Base-by-base conservation (phyloP, 2,113 vertebrate species). In the Maccullochella peelii region DNA sequence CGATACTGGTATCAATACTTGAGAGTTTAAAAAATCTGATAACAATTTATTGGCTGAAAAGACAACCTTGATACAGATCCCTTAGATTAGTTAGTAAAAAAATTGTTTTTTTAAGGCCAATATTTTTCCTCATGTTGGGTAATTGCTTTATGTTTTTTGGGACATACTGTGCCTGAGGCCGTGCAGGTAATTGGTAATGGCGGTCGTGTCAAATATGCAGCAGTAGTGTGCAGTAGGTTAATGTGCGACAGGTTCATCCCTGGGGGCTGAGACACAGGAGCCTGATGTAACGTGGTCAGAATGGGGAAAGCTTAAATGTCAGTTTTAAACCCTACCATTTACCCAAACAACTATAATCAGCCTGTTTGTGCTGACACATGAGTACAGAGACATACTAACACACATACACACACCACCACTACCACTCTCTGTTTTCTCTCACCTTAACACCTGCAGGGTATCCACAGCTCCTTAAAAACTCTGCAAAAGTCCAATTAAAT, bases 321-420 rank as follows among this genome's bases (percentile, higher is more conserved):
- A 78, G 69, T 68, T 82, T 74, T 84, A 86, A 73, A 87, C 65
- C 74, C 82, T 33, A 30, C 52, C 57, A 85, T 85, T 85, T 77
- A 72, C 50, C 62, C 30, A 58, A 79, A 73, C n/a, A 77, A 57
- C 80, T 59, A 67, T 84, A 82, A 86, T 84, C 73, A 84, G 30
- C 20, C 58, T 66, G 70, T 72, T 82, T 79, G 65, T 79, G 66
- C 70, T 82, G 69, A 80, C 58, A 76, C 74, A 61, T 36, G 23
- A 16, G 58, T 18, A 36, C 49, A 50, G 40, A 72, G 18, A 66
- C 50, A 72, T 44, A 33, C n/a, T 10, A 5, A 79, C 25, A 72
- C 59, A 81, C 67, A 72, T n/a, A 54, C 52, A 66, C 38, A 63
- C 61, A 66, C 71, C 38, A 42, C 50, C 54, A 44, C 33, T 25